Evolutionary conservation across 2,797 vertebrate species (phyloP).

Genomic region (Streptopelia turtur): DNA sequence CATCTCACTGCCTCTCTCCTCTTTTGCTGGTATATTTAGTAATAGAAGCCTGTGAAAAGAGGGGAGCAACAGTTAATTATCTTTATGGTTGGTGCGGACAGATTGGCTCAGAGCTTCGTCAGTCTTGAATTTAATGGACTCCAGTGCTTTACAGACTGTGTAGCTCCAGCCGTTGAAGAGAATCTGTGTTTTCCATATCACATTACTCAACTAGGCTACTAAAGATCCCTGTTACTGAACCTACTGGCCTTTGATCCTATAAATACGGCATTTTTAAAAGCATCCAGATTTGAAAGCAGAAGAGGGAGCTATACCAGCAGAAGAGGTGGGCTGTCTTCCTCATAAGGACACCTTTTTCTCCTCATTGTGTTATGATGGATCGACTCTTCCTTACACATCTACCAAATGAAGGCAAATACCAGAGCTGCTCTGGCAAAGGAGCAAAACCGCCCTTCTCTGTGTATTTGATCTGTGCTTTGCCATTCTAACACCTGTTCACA

Average conservation of each 20-base stretch:
- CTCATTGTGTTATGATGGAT: neutral
- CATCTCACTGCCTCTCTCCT: slow-evolving; percentile 22
- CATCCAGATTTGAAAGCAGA: neutral
- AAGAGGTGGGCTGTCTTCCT: neutral
- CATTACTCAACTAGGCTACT: neutral
- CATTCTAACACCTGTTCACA: neutral
- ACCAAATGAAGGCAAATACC: neutral
- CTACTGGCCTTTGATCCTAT: neutral
- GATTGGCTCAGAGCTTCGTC: neutral
- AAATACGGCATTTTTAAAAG: neutral
- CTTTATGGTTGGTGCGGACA: neutral
- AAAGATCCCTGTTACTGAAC: neutral
- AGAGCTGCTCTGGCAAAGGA: slow-evolving; percentile 7
- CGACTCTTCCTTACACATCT: neutral
- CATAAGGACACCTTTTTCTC: neutral
- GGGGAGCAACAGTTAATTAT: neutral
- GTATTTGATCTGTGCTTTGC: neutral
- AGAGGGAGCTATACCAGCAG: neutral
- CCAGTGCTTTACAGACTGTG: rapidly evolving
- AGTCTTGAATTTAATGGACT: neutral
- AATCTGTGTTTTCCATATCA: neutral
- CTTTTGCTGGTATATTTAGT: slow-evolving; percentile 25
- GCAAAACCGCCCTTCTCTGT: neutral
- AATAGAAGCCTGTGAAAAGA: neutral
- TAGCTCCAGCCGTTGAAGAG: slow-evolving; percentile 3